Percentiles rank a stretch among this genome's conserved stretches.
Conservation (phyloP, 2,113 vertebrate genomes). For the Toxotes jaculatrix region DNA sequence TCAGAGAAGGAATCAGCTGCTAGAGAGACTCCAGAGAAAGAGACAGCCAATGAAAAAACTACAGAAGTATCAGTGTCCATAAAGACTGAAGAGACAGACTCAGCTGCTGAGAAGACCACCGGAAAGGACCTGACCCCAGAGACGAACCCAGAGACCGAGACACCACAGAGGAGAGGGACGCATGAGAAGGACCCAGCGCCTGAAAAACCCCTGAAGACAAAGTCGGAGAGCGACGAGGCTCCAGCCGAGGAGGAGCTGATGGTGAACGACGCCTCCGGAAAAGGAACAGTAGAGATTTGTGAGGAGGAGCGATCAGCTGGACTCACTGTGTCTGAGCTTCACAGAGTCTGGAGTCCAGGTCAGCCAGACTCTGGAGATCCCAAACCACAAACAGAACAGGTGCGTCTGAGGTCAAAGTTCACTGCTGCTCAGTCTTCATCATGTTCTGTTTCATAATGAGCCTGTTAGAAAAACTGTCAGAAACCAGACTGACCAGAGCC, state of each 20-base stretch:
- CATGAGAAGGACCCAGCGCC: neutral
- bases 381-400: slow-evolving; percentile 31
- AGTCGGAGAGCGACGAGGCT: neutral
- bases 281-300: neutral
- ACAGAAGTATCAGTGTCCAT: neutral
- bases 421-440: too few relatives aligned
- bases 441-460: too few relatives aligned
- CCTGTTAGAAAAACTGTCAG: too few relatives aligned
- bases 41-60: neutral
- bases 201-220: neutral
- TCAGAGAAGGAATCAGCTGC: neutral
- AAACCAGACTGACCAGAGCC: too few relatives aligned
- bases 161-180: neutral
- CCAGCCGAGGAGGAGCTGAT: neutral
- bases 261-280: neutral
- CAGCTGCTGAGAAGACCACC: fast-evolving
- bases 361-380: neutral
- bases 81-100: neutral
- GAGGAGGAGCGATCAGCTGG: neutral
- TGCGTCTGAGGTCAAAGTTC: slow-evolving; percentile 2
- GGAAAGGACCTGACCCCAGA: neutral
- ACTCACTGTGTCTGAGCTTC: neutral
- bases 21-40: neutral
- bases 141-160: neutral
- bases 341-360: neutral